Base-by-base conservation (phyloP, 2,113 vertebrate genomes). In the Corvus moneduloides region DNA sequence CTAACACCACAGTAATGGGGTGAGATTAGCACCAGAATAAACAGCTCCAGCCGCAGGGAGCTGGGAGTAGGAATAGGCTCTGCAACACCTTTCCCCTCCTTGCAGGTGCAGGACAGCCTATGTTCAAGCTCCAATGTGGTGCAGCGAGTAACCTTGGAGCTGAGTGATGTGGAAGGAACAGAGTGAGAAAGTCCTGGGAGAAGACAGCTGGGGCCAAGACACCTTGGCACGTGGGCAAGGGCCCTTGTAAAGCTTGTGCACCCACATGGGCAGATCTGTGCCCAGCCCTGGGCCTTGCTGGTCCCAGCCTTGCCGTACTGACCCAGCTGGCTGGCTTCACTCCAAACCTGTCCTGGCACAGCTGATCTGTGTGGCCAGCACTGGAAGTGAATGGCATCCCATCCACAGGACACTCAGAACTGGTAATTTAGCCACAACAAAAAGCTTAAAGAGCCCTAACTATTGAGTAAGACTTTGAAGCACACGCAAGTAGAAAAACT, bases 181-280 rank as follows among this genome's bases (percentile, higher is more conserved):
- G 19, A 0, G 32, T 2, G 79, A 78, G 56, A 58, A 73, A 28
- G 54, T 46, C 52, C 61, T 13, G 23, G 44, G 37, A 67, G 73
- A 32, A 83, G 52, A 20, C 2, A 14, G 0, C 30, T 52, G 55
- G 41, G 41, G 22, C 17, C 11, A 63, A 13, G 8, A 6, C 39
- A 44, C 27, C 51, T 13, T 5, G 7, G 48, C 62, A 37, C 58
- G 11, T 5, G 4, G 5, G 9, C 30, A 24, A 32, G n/a, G 33
- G 30, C 13, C 24, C 37, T 4, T 4, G 54, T 2, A 35, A 55
- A 59, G 8, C 35, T 28, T 22, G 32, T 1, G 16, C 8, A 23
- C 5, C 20, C 0, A 0, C 3, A 2, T 0, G 26, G 52, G 26
- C 43, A 33, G 5, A 6, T 7, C 69, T 43, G 33, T 3, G 1